Evolutionary conservation across 2,888 invertebrate species (phyloP).

Genomic region (Enchytraeus crypticus): DNA sequence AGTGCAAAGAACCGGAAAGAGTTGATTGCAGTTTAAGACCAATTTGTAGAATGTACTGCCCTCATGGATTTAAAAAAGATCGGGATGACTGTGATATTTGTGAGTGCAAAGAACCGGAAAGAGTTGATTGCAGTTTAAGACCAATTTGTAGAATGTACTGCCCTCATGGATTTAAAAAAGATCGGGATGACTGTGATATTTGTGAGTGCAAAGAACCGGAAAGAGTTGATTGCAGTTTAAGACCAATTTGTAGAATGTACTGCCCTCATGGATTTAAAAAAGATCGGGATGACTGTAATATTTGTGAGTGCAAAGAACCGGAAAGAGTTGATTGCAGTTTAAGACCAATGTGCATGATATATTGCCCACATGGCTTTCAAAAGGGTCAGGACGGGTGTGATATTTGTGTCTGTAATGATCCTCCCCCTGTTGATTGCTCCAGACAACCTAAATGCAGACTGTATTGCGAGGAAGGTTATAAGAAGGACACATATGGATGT

Average conservation of each 20-base stretch:
- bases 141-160: constrained; percentile 9
- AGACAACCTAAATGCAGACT: constrained; percentile 5
- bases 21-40: constrained; percentile 8
- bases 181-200: constrained; percentile 10
- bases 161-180: constrained; percentile 11
- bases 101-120: constrained; percentile 9
- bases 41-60: constrained; percentile 17
- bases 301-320: constrained; percentile 16
- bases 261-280: constrained; percentile 18
- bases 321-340: constrained; percentile 7
- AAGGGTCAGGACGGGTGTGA: constrained; percentile 20
- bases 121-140: not conserved
- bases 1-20: constrained; percentile 4
- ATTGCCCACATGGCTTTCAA: constrained; percentile 18
- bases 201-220: constrained; percentile 7
- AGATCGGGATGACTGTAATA: constrained; percentile 20
- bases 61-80: constrained; percentile 18
- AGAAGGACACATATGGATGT: constrained; percentile 19
- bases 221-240: not conserved
- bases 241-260: constrained; percentile 13
- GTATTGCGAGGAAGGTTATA: constrained; percentile 19
- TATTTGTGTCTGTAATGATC: constrained; percentile 13
- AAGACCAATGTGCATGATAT: constrained; percentile 15
- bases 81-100: constrained; percentile 18
- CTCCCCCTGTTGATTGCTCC: not conserved